Conservation (phyloP, 2,797 vertebrate genomes). For the Lepus townsendii region DNA sequence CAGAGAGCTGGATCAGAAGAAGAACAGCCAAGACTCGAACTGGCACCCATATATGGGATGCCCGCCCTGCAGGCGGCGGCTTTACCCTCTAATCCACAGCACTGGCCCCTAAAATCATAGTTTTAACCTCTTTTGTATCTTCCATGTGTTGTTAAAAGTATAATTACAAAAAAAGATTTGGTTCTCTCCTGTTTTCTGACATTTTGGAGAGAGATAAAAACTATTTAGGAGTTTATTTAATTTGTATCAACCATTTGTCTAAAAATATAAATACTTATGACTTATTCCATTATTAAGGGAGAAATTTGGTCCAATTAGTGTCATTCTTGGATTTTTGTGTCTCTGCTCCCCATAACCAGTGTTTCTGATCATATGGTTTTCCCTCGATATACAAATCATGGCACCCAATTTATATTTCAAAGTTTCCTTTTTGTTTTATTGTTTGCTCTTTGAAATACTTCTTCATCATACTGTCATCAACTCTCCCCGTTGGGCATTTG, state of each 20-base stretch:
- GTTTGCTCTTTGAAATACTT: not conserved
- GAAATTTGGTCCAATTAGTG: not conserved
- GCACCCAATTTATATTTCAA: not conserved
- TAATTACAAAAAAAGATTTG: not conserved
- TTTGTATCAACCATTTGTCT: not conserved
- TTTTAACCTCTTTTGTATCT: not conserved
- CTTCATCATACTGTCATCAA: not conserved
- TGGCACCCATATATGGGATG: too few species aligned
- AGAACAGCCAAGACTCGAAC: too few species aligned
- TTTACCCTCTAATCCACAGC: too few species aligned
- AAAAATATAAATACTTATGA: not conserved
- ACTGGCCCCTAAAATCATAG: not conserved
- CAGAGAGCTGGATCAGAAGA: too few species aligned
- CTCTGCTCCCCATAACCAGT: not conserved
- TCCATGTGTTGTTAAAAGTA: not conserved
- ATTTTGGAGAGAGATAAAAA: not conserved
- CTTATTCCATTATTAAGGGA: not conserved
- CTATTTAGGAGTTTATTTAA: not conserved
- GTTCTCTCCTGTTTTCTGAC: not conserved
- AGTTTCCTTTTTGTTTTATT: not conserved
- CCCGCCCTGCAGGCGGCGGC: too few species aligned
- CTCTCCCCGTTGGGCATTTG: not conserved
- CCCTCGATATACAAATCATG: not conserved
- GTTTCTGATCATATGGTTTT: not conserved
- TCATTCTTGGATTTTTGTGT: not conserved